A percentile compares a stretch with the other conserved stretches of the same genome.
Evolutionary conservation across 2,888 invertebrate species (phyloP).

Genomic region (Reticulitermes lucifugus): DNA sequence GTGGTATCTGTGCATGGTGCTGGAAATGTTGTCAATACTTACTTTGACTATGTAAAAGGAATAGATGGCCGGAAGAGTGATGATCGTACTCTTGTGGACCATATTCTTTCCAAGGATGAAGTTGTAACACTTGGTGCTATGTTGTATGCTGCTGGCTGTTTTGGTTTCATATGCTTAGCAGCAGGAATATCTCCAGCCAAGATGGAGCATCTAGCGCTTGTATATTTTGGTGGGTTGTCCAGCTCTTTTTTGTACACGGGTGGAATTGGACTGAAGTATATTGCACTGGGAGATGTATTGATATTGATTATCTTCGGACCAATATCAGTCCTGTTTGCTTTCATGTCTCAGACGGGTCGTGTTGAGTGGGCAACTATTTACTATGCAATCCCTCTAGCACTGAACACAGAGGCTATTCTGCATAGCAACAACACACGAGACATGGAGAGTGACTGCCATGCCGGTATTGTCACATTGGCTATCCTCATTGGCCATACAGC

Average conservation of each 20-base stretch:
- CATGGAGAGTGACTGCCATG: constrained; percentile 86
- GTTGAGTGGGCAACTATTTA: constrained; percentile 92
- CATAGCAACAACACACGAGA: constrained; percentile 96
- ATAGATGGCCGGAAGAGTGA: constrained; percentile 94
- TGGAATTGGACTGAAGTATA: constrained; percentile 95
- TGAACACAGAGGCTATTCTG: constrained; percentile 95
- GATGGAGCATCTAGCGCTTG: constrained; percentile 94
- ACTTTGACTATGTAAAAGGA: constrained; percentile 94
- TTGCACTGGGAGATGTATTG: constrained; percentile 92
- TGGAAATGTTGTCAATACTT: constrained; percentile 96
- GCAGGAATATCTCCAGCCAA: constrained; percentile 86
- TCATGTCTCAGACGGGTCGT: constrained; percentile 91
- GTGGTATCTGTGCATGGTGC: constrained; percentile 95
- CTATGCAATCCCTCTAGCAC: constrained; percentile 92
- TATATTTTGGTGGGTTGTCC: constrained; percentile 95
- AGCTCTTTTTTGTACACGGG: constrained; percentile 97
- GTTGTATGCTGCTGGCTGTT: constrained; percentile 87
- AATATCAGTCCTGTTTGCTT: constrained; percentile 92
- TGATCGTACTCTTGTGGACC: constrained; percentile 94
- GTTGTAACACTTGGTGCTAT: constrained; percentile 91
- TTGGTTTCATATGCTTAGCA: constrained; percentile 82
- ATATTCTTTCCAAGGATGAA: constrained; percentile 84
- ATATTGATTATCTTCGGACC: constrained; percentile 95
- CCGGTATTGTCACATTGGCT: constrained; percentile 95
- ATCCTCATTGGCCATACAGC: constrained; percentile 92